phyloP scores from a whole-genome alignment of 35 echinoderm and acorn worm species.

The Diadema setosum region DNA sequence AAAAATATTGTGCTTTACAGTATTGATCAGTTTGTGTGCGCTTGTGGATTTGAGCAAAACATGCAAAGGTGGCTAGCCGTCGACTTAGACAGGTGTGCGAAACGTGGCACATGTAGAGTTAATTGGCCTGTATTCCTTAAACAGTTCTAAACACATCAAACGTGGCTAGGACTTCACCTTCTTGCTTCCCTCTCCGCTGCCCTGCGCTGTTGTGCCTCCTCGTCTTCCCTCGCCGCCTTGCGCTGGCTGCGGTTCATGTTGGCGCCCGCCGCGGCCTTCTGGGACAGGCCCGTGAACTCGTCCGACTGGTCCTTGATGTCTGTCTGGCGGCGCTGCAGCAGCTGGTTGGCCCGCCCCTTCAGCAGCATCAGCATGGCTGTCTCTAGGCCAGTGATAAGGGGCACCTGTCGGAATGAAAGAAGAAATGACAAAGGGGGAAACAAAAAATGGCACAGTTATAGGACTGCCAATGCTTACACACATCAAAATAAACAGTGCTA shows the following conservation, averaged over 20 bases:
- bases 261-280: constrained; percentile 66
- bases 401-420: constrained; percentile 50
- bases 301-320: constrained; percentile 90
- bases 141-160: too few species aligned
- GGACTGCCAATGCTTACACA: too few species aligned
- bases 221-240: constrained; percentile 45
- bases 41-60: too few species aligned
- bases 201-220: constrained; percentile 67
- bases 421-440: not conserved
- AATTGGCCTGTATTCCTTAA: too few species aligned
- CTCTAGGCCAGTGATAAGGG: constrained; percentile 72
- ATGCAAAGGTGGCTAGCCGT: too few species aligned
- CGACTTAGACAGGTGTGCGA: too few species aligned
- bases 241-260: constrained; percentile 45
- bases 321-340: constrained; percentile 59
- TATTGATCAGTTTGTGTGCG: too few species aligned
- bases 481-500: too few species aligned
- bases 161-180: too few species aligned
- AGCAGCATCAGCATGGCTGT: constrained; percentile 45
- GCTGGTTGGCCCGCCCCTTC: constrained; percentile 49
- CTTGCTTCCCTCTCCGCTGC: constrained; percentile 87
- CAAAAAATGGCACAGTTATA: too few species aligned
- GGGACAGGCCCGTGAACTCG: constrained; percentile 62
- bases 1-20: too few species aligned
- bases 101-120: too few species aligned